These are phyloP conservation scores for Hiodon tergisus DNA, from an alignment of 2,113 vertebrate genomes.

Conservation along the genomic window DNA sequence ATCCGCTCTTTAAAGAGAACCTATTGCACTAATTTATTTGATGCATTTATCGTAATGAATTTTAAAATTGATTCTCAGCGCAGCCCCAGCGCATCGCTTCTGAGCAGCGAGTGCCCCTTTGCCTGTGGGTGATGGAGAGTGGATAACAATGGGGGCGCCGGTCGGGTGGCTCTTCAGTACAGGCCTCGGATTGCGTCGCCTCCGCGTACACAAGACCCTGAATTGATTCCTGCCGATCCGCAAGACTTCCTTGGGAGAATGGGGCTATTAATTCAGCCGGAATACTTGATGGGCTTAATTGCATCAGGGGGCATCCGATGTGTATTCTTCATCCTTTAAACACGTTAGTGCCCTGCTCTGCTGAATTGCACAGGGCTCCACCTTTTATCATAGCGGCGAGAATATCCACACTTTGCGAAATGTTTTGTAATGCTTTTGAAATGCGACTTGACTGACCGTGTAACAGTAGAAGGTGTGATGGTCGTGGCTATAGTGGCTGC, in stretches of 20 bases:
- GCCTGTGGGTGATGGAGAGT: background rate
- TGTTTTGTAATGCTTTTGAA: background rate
- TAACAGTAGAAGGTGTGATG: background rate
- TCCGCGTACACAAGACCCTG: background rate
- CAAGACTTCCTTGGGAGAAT: background rate
- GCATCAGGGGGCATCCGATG: background rate
- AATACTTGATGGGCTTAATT: background rate
- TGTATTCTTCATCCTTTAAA: background rate
- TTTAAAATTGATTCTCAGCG: slow-evolving; percentile 10
- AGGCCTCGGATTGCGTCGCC: background rate
- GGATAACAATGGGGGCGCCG: background rate
- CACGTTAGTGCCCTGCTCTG: background rate
- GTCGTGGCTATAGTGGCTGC: background rate
- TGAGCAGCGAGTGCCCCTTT: background rate
- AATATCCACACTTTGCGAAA: background rate
- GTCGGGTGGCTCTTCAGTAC: background rate
- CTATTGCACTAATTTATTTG: slow-evolving; percentile 7
- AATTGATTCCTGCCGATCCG: background rate
- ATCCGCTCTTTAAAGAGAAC: slow-evolving; percentile 6
- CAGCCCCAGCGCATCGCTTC: background rate
- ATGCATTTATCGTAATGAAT: slow-evolving; percentile 16
- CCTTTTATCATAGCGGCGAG: no score
- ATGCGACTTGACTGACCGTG: background rate
- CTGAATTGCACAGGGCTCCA: background rate
- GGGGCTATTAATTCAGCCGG: background rate